phyloP scores from a whole-genome alignment of 2,888 invertebrate genomes.

The Nephrocerus scutellatus region DNA sequence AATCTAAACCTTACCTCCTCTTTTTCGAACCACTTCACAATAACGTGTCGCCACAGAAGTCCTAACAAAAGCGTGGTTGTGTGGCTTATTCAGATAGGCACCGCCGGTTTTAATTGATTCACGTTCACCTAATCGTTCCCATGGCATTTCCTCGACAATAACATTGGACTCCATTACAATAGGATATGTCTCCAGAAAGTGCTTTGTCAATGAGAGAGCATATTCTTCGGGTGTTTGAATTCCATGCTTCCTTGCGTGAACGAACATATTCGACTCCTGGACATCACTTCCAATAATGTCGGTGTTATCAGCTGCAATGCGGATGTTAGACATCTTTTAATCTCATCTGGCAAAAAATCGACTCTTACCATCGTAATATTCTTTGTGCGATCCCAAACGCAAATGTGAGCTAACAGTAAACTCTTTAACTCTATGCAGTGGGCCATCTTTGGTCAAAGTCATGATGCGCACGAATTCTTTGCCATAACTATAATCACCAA shows the following conservation, averaged over 20 bases:
- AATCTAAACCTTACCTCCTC: slow-evolving; percentile 14
- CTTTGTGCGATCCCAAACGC: slow-evolving; percentile 25
- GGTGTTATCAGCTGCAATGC: slow-evolving; percentile 21
- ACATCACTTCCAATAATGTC: slow-evolving; percentile 28
- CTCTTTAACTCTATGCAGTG: slow-evolving; percentile 21
- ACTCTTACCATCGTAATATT: slow-evolving; percentile 25
- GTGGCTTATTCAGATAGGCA: slow-evolving; percentile 16
- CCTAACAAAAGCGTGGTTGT: slow-evolving; percentile 24
- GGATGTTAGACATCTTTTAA: not conserved
- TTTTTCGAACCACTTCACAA: slow-evolving; percentile 24
- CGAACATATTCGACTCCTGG: slow-evolving; percentile 22
- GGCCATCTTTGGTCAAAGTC: slow-evolving; percentile 21
- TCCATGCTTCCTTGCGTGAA: slow-evolving; percentile 23
- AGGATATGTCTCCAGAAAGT: slow-evolving; percentile 24
- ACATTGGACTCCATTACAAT: slow-evolving; percentile 23
- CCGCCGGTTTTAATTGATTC: slow-evolving; percentile 10
- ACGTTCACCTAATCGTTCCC: slow-evolving; percentile 21
- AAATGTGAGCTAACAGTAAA: slow-evolving; percentile 21
- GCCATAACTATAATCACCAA: slow-evolving; percentile 26
- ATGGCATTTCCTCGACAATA: slow-evolving; percentile 20
- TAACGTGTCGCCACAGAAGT: slow-evolving; percentile 18
- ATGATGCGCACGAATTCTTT: slow-evolving; percentile 22
- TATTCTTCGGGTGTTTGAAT: slow-evolving; percentile 23
- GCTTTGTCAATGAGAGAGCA: slow-evolving; percentile 22
- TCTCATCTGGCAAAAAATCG: not conserved